Percentiles rank a stretch among this genome's conserved stretches.
phyloP scores from a whole-genome alignment of 1,140 invertebrate species.

The Drosophila baimaii region DNA sequence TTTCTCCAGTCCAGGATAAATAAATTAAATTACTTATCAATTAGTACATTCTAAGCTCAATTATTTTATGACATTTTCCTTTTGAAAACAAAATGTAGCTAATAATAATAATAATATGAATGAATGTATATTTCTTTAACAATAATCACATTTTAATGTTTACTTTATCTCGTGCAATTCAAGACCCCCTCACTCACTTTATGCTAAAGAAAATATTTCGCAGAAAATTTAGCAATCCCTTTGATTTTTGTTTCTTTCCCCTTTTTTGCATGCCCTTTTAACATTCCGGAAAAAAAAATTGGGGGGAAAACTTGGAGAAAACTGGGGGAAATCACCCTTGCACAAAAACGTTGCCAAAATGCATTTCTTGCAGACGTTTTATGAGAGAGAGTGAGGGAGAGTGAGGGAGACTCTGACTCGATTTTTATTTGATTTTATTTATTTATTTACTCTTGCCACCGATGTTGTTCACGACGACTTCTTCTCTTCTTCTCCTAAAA shows the following conservation, averaged over 20 bases:
- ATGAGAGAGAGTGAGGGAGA: too few species aligned
- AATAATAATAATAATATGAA: not conserved
- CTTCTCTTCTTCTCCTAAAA: not conserved
- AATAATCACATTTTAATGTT: constrained; percentile 9
- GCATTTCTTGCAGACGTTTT: constrained; percentile 21
- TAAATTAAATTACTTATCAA: not conserved
- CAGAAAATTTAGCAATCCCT: constrained; percentile 16
- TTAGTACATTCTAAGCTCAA: not conserved
- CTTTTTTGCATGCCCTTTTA: constrained; percentile 25
- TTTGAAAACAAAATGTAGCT: too few species aligned
- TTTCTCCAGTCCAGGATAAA: not conserved
- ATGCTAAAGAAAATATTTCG: constrained; percentile 17
- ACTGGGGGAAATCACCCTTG: not conserved
- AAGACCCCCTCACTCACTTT: not conserved
- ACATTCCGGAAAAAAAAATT: not conserved
- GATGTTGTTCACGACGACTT: constrained; percentile 16
- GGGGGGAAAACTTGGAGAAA: not conserved
- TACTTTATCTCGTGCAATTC: not conserved
- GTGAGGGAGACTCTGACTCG: constrained; percentile 8
- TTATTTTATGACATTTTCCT: not conserved
- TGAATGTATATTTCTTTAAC: not conserved
- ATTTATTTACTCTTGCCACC: constrained; percentile 46
- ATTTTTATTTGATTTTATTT: constrained; percentile 51
- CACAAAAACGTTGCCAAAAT: constrained; percentile 27
- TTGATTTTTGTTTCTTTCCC: constrained; percentile 23